phyloP scores from a whole-genome alignment of 1,140 invertebrate genomes.

The Penaeus vannamei region DNA sequence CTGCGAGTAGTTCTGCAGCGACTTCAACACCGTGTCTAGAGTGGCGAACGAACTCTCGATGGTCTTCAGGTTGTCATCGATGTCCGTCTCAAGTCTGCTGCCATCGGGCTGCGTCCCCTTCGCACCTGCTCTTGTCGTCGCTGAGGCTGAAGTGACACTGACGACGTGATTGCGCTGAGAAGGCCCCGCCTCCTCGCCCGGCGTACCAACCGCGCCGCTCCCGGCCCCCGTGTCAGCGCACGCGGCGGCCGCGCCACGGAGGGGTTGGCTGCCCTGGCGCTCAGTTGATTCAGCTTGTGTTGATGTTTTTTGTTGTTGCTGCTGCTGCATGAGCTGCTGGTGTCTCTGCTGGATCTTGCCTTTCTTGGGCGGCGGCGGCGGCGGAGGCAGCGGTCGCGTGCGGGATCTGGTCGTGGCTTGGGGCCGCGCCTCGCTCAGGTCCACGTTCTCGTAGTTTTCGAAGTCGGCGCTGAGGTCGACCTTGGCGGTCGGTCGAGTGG shows the following conservation, averaged over 20 bases:
- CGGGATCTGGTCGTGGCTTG: conserved; percentile 35
- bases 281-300: background rate
- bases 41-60: conserved; percentile 60
- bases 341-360: conserved; percentile 50
- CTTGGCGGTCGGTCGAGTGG: background rate
- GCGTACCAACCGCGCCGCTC: conserved; percentile 36
- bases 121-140: background rate
- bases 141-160: conserved; percentile 48
- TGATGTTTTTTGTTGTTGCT: background rate
- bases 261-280: conserved; percentile 43
- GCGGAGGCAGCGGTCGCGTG: conserved; percentile 60
- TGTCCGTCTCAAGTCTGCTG: conserved; percentile 47
- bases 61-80: conserved; percentile 57
- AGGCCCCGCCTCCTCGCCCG: conserved; percentile 29
- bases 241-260: background rate
- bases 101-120: background rate
- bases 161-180: conserved; percentile 8
- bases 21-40: conserved; percentile 63
- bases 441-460: conserved; percentile 64
- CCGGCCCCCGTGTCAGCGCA: background rate
- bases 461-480: conserved; percentile 38
- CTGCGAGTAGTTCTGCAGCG: conserved; percentile 53
- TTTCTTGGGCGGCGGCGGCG: conserved; percentile 58
- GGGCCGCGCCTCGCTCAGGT: background rate
- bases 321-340: conserved; percentile 18